Evolutionary conservation across 2,113 vertebrate species (phyloP).

Genomic region (Ictidomys tridecemlineatus): DNA sequence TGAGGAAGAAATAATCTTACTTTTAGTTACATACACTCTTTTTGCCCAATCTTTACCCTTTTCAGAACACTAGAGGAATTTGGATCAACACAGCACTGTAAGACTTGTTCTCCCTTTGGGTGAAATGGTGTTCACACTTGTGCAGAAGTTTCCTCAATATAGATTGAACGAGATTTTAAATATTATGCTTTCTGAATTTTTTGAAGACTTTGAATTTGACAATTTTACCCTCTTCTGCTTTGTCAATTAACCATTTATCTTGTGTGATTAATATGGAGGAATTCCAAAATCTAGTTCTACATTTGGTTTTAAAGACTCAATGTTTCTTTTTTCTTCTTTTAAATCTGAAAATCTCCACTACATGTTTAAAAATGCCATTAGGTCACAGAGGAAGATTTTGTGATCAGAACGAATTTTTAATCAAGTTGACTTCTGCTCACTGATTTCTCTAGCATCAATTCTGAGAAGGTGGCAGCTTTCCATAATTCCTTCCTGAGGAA

Average conservation of each 20-base stretch:
- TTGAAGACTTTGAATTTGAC: not conserved
- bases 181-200: not conserved
- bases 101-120: not conserved
- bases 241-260: not conserved
- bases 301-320: constrained; percentile 25
- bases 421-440: not conserved
- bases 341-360: not conserved
- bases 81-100: not conserved
- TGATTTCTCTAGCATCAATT: constrained; percentile 58
- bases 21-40: not conserved
- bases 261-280: constrained; percentile 7
- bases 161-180: not conserved
- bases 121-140: not conserved
- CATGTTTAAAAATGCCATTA: constrained; percentile 18
- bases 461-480: not conserved
- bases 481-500: not conserved
- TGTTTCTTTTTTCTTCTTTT: not conserved
- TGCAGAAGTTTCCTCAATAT: not conserved
- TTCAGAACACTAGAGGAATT: not conserved
- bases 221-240: not conserved
- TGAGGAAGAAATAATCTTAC: not conserved
- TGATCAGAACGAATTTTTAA: constrained; percentile 49
- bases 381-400: not conserved
- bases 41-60: not conserved
- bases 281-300: not conserved